A percentile compares a stretch with the other conserved stretches of the same genome.
These are phyloP conservation scores for Doryteuthis pealeii DNA, from an alignment of 1,140 invertebrate genomes.

Conservation along the genomic window DNA sequence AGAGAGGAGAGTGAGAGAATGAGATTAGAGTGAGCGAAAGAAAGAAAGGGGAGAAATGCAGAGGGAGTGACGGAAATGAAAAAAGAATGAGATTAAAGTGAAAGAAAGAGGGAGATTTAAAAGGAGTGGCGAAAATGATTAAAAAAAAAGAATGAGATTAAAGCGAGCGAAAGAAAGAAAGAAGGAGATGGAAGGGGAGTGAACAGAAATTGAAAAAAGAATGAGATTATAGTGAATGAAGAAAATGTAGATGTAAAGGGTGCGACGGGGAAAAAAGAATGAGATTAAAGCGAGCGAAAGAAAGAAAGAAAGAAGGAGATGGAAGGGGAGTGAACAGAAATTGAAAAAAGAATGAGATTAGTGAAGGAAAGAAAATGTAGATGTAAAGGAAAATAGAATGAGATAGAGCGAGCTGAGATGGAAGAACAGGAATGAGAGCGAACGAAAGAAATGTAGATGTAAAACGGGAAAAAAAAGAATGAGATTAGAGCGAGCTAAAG, in stretches of 20 bases:
- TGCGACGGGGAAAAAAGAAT: too few relatives aligned
- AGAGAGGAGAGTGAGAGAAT: background rate
- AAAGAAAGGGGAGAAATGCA: background rate
- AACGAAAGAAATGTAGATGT: background rate
- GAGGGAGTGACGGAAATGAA: constrained; percentile 22
- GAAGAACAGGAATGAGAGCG: constrained; percentile 8
- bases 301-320: constrained; percentile 19
- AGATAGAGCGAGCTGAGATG: constrained; percentile 13
- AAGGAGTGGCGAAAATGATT: background rate
- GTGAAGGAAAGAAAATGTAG: background rate
- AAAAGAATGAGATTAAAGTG: constrained; percentile 31
- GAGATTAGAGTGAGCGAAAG: too few relatives aligned
- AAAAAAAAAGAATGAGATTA: background rate
- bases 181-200: background rate
- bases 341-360: too few relatives aligned
- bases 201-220: too few relatives aligned
- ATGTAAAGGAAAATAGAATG: constrained; percentile 5
- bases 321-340: constrained; percentile 2
- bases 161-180: background rate
- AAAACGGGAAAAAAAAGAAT: too few relatives aligned
- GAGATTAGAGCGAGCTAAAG: too few relatives aligned
- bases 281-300: background rate
- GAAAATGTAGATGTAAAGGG: background rate
- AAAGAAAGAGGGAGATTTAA: background rate
- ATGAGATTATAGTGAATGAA: too few relatives aligned